These are phyloP conservation scores for Drosophila pandora DNA, from an alignment of 1,140 invertebrate genomes.

Conservation along the genomic window DNA sequence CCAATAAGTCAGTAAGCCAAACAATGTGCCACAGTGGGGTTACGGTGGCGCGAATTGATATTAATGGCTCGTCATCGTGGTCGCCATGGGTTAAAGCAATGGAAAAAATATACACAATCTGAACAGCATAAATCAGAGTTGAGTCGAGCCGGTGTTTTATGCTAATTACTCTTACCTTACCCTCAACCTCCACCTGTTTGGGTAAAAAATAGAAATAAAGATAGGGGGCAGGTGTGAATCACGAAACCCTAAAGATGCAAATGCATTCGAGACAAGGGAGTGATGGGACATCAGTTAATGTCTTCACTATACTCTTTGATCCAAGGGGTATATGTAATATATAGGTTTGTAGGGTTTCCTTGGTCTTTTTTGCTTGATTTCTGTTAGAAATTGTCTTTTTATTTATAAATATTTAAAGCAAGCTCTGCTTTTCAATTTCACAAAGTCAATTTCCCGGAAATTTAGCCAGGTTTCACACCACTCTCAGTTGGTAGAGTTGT, in stretches of 20 bases:
- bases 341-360: too few relatives aligned
- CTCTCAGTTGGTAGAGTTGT: too few relatives aligned
- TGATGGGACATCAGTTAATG: slow-evolving; percentile 4
- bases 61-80: slow-evolving; percentile 50
- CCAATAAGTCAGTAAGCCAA: slow-evolving; percentile 51
- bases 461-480: too few relatives aligned
- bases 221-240: slow-evolving; percentile 8
- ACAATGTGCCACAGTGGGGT: slow-evolving; percentile 49
- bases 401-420: too few relatives aligned
- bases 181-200: not conserved
- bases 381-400: too few relatives aligned
- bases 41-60: slow-evolving; percentile 47
- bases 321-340: not conserved
- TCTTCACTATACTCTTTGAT: not conserved
- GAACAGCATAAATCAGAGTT: slow-evolving; percentile 46
- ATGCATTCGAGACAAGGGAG: slow-evolving; percentile 23
- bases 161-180: slow-evolving; percentile 22
- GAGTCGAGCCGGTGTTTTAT: slow-evolving; percentile 20
- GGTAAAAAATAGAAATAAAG: not conserved
- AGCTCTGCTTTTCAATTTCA: too few relatives aligned
- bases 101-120: slow-evolving; percentile 15
- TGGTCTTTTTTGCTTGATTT: too few relatives aligned
- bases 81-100: slow-evolving; percentile 4
- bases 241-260: slow-evolving; percentile 18
- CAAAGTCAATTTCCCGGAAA: too few relatives aligned